A percentile compares a stretch with the other conserved stretches of the same genome.
These are phyloP conservation scores for Aeoliscus strigatus DNA, from an alignment of 2,797 vertebrate genomes.

Conservation along the genomic window DNA sequence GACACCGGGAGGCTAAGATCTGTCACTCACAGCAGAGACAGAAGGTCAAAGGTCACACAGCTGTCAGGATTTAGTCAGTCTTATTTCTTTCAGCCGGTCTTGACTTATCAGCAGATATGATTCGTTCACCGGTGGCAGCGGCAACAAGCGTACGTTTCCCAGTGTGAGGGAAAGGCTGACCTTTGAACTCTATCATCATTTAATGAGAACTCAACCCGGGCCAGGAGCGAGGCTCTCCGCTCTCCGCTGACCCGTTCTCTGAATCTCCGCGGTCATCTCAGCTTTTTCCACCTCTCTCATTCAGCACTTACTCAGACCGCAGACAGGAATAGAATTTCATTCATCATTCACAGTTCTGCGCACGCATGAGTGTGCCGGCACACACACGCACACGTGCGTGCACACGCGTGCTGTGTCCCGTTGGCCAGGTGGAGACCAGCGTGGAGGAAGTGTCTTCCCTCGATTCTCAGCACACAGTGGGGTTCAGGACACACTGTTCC, in stretches of 20 bases:
- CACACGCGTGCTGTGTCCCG: too few relatives aligned
- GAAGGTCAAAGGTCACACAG: conserved; percentile 37
- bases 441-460: conserved; percentile 49
- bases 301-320: conserved; percentile 9
- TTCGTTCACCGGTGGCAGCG: too few relatives aligned
- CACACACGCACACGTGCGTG: too few relatives aligned
- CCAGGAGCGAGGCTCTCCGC: background rate
- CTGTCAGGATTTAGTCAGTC: too few relatives aligned
- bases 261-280: conserved; percentile 10
- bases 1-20: conserved; percentile 15
- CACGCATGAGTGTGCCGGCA: conserved; percentile 3
- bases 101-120: too few relatives aligned
- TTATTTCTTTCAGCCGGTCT: too few relatives aligned
- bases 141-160: too few relatives aligned
- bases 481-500: conserved; percentile 57
- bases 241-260: conserved; percentile 1
- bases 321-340: conserved; percentile 30
- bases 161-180: conserved; percentile 19
- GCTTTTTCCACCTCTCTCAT: conserved; percentile 24
- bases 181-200: conserved; percentile 58
- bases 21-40: conserved; percentile 34
- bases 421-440: conserved; percentile 47
- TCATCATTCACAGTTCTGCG: conserved; percentile 32
- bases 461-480: conserved; percentile 25
- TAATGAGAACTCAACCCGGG: conserved; percentile 62